Evolutionary conservation across 1,140 invertebrate species (phyloP).

Genomic region (Musca domestica): DNA sequence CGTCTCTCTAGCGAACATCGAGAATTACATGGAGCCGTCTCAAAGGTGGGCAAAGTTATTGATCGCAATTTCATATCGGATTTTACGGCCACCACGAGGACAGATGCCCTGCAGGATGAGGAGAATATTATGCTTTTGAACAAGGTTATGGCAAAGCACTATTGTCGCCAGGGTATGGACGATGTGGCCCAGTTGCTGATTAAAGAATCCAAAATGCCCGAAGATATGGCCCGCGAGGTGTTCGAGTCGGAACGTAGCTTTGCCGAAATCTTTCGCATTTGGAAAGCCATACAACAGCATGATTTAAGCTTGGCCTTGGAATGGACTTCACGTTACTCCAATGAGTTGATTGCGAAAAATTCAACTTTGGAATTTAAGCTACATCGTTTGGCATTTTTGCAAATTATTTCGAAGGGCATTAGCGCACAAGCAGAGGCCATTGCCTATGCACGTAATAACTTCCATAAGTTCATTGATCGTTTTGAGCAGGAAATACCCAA

Average conservation of each 20-base stretch:
- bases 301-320: slow-evolving; percentile 77
- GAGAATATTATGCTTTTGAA: slow-evolving; percentile 82
- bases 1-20: slow-evolving; percentile 76
- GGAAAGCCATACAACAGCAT: slow-evolving; percentile 74
- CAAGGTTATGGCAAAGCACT: slow-evolving; percentile 95
- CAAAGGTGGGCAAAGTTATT: slow-evolving; percentile 94
- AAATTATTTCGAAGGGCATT: slow-evolving; percentile 47
- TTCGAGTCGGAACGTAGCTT: slow-evolving; percentile 71
- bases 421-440: slow-evolving; percentile 63
- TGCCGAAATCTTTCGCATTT: slow-evolving; percentile 79
- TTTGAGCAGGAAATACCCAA: slow-evolving; percentile 86
- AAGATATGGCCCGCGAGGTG: slow-evolving; percentile 59
- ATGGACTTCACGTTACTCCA: slow-evolving; percentile 68
- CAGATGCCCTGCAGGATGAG: slow-evolving; percentile 78
- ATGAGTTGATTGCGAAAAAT: slow-evolving; percentile 63
- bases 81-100: slow-evolving; percentile 82
- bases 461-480: slow-evolving; percentile 76
- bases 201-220: slow-evolving; percentile 69
- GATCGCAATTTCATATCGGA: slow-evolving; percentile 92
- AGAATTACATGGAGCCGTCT: slow-evolving; percentile 76
- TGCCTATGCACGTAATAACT: slow-evolving; percentile 79
- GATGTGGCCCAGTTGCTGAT: slow-evolving; percentile 84
- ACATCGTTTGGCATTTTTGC: slow-evolving; percentile 63
- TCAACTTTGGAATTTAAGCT: slow-evolving; percentile 85
- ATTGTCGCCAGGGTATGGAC: slow-evolving; percentile 88